phyloP scores from a whole-genome alignment of 2,113 vertebrate genomes.

The Oxyruncus cristatus region DNA sequence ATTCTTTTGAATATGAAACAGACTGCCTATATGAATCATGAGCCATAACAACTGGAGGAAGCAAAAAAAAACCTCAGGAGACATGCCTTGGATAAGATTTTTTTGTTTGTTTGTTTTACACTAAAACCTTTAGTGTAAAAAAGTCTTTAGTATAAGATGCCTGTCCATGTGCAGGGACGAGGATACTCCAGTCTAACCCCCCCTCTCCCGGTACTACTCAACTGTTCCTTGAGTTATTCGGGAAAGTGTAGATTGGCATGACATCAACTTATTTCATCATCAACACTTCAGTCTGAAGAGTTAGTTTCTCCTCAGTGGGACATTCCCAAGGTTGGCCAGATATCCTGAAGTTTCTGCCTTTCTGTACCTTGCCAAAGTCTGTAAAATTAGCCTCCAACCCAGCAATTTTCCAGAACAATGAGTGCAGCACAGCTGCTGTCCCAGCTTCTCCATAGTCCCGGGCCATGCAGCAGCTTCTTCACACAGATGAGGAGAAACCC shows the following conservation, averaged over 20 bases:
- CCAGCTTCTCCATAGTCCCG: not conserved
- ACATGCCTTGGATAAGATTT: not conserved
- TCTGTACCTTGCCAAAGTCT: not conserved
- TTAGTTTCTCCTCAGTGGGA: not conserved
- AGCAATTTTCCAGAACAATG: not conserved
- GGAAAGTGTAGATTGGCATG: not conserved
- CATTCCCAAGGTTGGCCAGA: not conserved
- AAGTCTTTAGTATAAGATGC: not conserved
- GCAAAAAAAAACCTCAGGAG: not conserved
- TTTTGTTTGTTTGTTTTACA: no score
- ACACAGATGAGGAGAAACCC: not conserved
- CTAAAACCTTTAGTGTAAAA: not conserved
- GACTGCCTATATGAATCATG: not conserved
- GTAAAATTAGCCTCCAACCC: not conserved
- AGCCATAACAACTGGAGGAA: not conserved
- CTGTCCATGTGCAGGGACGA: not conserved
- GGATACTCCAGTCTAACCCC: not conserved
- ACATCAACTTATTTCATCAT: not conserved
- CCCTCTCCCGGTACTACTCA: not conserved
- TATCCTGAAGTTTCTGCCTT: not conserved
- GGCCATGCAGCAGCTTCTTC: not conserved
- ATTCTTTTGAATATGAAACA: not conserved
- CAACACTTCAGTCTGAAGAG: not conserved
- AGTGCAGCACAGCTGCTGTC: not conserved
- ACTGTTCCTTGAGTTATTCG: not conserved